Base-by-base conservation (phyloP, 2,888 invertebrate genomes). In the Apeira syringaria region DNA sequence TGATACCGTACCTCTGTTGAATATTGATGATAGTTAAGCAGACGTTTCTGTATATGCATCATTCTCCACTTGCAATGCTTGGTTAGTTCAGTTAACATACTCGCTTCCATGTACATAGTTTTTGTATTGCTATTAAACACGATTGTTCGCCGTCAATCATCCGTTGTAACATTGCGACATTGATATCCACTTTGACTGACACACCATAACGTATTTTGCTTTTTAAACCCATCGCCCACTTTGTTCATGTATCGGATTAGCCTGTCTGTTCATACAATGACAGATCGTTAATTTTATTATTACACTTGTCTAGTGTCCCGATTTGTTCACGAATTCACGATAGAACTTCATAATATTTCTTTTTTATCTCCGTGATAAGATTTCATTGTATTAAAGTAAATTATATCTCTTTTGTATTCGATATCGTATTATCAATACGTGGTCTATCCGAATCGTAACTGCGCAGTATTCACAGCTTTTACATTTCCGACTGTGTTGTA, bases 131-230 rank as follows among this genome's bases (percentile, higher is more conserved):
- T 59, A 69, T 76, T 73, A 63, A 72, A 67, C 58, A 55, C 57
- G 61, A 70, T 73, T 73, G 72, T 80, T 59, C 55, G 52, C 54
- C 74, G 74, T 79, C 74, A 73, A 59, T 68, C 66, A 65, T 42
- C 52, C 54, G 55, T 50, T 57, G 36, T 48, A 50, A 53, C 58
- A 60, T 51, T 50, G 46, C 20, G 63, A 72, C 74, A 64, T 59
- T 59, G 64, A 66, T 63, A 67, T 61, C n/a, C 49, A 50, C 42
- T 65, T 68, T 71, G 74, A 76, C 50, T 74, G 75, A 71, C 78
- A 61, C 61, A 48, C 61, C 55, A 60, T 68, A 68, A 63, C 56
- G 61, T 61, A 46, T 66, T 64, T 66, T 59, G 51, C 44, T 36
- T 44, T 39, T 37, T 15, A 36, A 46, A 47, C 30, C 15, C 15